These are phyloP conservation scores for Corapipo altera DNA, from an alignment of 2,113 vertebrate species.

Conservation along the genomic window DNA sequence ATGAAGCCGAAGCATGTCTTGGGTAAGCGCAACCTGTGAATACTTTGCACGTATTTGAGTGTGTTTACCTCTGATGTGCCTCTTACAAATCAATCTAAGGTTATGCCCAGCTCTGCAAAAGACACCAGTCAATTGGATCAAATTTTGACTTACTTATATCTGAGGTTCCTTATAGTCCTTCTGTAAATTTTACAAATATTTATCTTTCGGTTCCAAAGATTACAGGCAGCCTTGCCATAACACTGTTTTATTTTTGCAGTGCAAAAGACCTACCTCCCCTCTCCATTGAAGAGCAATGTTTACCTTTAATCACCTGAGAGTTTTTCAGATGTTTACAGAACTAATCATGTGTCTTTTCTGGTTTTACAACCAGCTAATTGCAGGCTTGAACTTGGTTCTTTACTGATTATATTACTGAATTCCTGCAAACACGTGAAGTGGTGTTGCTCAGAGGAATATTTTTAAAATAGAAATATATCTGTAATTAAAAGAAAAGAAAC, in stretches of 20 bases:
- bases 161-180: background rate
- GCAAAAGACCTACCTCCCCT: background rate
- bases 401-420: background rate
- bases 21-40: background rate
- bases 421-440: background rate
- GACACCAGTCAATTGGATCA: background rate
- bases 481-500: background rate
- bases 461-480: background rate
- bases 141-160: background rate
- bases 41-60: background rate
- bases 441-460: background rate
- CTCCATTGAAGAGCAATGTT: background rate
- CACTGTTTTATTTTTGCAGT: background rate
- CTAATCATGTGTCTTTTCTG: background rate
- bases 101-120: background rate
- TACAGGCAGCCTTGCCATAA: background rate
- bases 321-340: background rate
- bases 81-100: background rate
- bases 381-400: background rate
- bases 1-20: background rate
- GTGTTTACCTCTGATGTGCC: background rate
- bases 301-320: background rate
- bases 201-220: background rate
- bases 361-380: background rate
- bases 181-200: background rate